A percentile compares a stretch with the other conserved stretches of the same genome.
Evolutionary conservation across 1,140 invertebrate genomes (phyloP).

Genomic region (Nautilus pompilius): DNA sequence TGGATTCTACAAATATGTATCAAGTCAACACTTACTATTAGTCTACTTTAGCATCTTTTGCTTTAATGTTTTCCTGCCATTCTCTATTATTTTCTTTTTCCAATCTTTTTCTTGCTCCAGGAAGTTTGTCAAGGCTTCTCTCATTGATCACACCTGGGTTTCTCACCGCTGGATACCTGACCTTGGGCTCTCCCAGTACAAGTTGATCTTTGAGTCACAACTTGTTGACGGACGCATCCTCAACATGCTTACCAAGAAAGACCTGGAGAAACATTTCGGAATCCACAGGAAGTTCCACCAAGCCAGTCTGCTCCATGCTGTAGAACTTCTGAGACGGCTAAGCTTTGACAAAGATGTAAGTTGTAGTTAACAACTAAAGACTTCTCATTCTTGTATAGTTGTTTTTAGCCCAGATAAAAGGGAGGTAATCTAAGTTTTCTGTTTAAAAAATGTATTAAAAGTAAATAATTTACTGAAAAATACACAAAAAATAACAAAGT

Average conservation of each 20-base stretch:
- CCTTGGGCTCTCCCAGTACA: slow-evolving; percentile 83
- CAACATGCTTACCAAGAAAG: slow-evolving; percentile 88
- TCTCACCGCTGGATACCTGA: slow-evolving; percentile 88
- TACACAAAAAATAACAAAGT: no score
- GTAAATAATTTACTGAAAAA: no score
- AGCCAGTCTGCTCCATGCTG: slow-evolving; percentile 86
- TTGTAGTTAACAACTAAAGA: no score
- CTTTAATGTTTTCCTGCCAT: not conserved
- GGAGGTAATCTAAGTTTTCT: no score
- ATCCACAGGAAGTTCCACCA: slow-evolving; percentile 91
- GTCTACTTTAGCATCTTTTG: not conserved
- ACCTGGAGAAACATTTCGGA: slow-evolving; percentile 82
- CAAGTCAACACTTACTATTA: not conserved
- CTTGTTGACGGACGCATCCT: slow-evolving; percentile 88
- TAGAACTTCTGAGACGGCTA: slow-evolving; percentile 85
- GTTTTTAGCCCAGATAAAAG: no score
- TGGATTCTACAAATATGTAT: not conserved
- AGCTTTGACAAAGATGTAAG: slow-evolving; percentile 87
- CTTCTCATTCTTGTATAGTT: no score
- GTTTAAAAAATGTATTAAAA: no score
- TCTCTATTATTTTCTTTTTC: not conserved
- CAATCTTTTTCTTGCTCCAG: slow-evolving; percentile 58
- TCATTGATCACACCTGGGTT: slow-evolving; percentile 86
- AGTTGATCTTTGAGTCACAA: slow-evolving; percentile 82
- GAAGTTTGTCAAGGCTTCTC: slow-evolving; percentile 79